Evolutionary conservation across 2,113 vertebrate genomes (phyloP).

Genomic region (Paradoxurus hermaphroditus): DNA sequence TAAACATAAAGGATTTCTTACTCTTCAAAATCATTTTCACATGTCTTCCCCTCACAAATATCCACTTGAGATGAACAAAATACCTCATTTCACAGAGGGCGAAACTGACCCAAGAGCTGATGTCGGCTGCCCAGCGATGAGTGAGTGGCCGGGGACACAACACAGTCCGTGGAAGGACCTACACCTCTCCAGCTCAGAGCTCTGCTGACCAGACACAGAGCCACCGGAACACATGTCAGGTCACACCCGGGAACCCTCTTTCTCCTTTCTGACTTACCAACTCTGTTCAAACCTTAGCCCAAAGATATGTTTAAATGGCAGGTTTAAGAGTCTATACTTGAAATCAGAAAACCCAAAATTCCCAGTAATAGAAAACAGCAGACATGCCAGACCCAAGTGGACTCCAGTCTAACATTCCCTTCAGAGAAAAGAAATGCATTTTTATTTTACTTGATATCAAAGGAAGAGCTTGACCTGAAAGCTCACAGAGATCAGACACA

Average conservation of each 20-base stretch:
- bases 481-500: neutral
- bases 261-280: neutral
- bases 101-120: neutral
- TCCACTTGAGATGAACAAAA: neutral
- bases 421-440: neutral
- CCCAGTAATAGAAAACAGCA: neutral
- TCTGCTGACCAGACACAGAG: neutral
- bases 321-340: neutral
- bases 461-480: neutral
- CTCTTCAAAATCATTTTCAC: neutral
- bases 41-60: neutral
- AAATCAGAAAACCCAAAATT: neutral
- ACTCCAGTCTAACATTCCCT: neutral
- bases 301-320: neutral
- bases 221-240: neutral
- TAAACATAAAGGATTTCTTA: neutral
- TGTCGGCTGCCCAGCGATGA: neutral
- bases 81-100: neutral
- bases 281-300: neutral
- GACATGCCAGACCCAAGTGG: neutral
- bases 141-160: neutral
- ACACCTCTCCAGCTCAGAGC: neutral
- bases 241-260: neutral
- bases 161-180: neutral
- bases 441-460: neutral